A percentile compares a stretch with the other conserved stretches of the same genome.
These are phyloP conservation scores for Laodelphax striatellus DNA, from an alignment of 1,140 invertebrate genomes.

Conservation along the genomic window DNA sequence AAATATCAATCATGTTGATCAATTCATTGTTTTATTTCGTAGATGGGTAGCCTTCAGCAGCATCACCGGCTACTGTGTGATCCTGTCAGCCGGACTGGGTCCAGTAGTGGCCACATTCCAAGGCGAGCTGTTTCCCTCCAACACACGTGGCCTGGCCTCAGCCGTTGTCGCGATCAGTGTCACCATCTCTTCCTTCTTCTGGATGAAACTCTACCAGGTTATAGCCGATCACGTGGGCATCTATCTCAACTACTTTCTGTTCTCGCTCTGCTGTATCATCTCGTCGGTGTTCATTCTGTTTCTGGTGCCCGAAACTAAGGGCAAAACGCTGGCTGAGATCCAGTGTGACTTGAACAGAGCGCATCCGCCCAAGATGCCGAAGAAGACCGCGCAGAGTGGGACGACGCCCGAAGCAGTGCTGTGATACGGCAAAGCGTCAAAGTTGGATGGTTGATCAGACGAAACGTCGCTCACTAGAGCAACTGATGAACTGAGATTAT, in stretches of 20 bases:
- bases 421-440: too few relatives aligned
- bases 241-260: constrained; percentile 67
- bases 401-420: too few relatives aligned
- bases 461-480: too few relatives aligned
- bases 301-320: constrained; percentile 72
- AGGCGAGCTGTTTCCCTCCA: constrained; percentile 22
- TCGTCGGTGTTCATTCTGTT: constrained; percentile 43
- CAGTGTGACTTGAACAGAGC: constrained; percentile 43
- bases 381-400: too few relatives aligned
- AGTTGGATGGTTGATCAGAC: too few relatives aligned
- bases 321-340: constrained; percentile 63
- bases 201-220: constrained; percentile 60
- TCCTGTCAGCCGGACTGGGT: constrained; percentile 18
- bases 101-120: constrained; percentile 18
- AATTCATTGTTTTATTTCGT: too few relatives aligned
- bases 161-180: constrained; percentile 16
- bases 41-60: constrained; percentile 9
- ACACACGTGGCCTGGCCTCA: constrained; percentile 18
- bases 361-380: too few relatives aligned
- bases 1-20: too few relatives aligned
- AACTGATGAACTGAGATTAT: too few relatives aligned
- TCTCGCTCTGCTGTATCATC: constrained; percentile 51
- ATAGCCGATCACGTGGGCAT: constrained; percentile 46
- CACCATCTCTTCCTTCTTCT: constrained; percentile 37
- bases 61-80: constrained; percentile 12